phyloP scores from a whole-genome alignment of 2,888 invertebrate genomes.

The Eutolmus rufibarbis region DNA sequence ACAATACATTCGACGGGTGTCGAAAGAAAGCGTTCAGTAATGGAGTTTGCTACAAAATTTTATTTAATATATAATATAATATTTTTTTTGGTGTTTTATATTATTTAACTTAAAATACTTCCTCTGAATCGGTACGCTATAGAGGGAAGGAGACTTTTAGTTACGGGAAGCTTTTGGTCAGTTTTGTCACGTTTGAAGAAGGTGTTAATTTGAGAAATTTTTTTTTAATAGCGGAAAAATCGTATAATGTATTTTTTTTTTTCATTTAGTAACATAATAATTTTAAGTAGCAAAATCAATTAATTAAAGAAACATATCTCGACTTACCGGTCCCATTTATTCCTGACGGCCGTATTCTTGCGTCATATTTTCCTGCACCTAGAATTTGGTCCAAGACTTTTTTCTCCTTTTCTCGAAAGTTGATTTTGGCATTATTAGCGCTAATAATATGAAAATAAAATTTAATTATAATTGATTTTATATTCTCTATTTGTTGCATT shows the following conservation, averaged over 20 bases:
- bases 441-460: conserved; percentile 63
- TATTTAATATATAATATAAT: background rate
- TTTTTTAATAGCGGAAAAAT: background rate
- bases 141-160: background rate
- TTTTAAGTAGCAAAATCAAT: background rate
- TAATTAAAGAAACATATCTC: background rate
- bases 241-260: background rate
- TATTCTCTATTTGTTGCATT: background rate
- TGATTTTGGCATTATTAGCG: conserved; percentile 82
- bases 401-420: conserved; percentile 94
- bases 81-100: background rate
- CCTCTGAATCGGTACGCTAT: background rate
- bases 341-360: conserved; percentile 90
- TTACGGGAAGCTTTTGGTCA: background rate
- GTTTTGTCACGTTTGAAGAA: background rate
- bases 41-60: background rate
- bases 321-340: conserved; percentile 89
- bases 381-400: conserved; percentile 92
- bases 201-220: background rate
- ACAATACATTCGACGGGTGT: background rate
- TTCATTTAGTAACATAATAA: conserved; percentile 3
- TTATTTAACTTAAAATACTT: background rate
- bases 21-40: background rate
- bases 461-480: background rate
- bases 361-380: conserved; percentile 90